These are phyloP conservation scores for Anthoptus insignis DNA, from an alignment of 2,888 invertebrate genomes.

Conservation along the genomic window DNA sequence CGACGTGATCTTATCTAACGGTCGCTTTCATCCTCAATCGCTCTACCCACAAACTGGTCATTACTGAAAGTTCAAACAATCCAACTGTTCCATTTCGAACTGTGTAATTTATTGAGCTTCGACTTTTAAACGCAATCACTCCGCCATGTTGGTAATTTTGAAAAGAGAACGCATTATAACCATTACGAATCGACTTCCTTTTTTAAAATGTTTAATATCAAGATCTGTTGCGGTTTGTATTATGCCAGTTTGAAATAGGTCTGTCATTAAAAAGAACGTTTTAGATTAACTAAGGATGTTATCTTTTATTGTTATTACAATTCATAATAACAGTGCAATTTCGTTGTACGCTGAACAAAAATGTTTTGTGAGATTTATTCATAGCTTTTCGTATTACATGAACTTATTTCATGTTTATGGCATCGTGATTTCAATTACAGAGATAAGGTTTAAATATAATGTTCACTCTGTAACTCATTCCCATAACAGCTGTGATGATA, in stretches of 20 bases:
- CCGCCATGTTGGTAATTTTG: constrained; percentile 79
- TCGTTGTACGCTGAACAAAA: constrained; percentile 9
- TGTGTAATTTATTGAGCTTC: constrained; percentile 76
- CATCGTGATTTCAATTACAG: constrained; percentile 78
- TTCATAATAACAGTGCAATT: constrained; percentile 23
- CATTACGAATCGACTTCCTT: constrained; percentile 62
- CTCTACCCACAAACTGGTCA: constrained; percentile 73
- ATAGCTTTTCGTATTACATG: constrained; percentile 63
- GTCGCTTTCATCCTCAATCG: constrained; percentile 83
- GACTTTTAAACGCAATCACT: constrained; percentile 73
- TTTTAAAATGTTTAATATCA: constrained; percentile 51
- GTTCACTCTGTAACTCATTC: constrained; percentile 51
- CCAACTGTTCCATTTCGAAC: constrained; percentile 65
- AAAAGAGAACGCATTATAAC: constrained; percentile 56
- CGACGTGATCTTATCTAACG: constrained; percentile 78
- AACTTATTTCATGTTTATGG: constrained; percentile 50
- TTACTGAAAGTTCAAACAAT: constrained; percentile 71
- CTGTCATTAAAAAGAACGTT: constrained; percentile 21
- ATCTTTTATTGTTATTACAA: constrained; percentile 16
- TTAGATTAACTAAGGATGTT: constrained; percentile 13
- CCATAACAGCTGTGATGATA: constrained; percentile 56
- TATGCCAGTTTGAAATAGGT: constrained; percentile 8
- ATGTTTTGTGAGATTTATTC: constrained; percentile 62
- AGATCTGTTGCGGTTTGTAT: constrained; percentile 22
- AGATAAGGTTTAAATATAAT: constrained; percentile 67